phyloP scores from a whole-genome alignment of 2,797 vertebrate genomes.

The Mionectes olivaceus region DNA sequence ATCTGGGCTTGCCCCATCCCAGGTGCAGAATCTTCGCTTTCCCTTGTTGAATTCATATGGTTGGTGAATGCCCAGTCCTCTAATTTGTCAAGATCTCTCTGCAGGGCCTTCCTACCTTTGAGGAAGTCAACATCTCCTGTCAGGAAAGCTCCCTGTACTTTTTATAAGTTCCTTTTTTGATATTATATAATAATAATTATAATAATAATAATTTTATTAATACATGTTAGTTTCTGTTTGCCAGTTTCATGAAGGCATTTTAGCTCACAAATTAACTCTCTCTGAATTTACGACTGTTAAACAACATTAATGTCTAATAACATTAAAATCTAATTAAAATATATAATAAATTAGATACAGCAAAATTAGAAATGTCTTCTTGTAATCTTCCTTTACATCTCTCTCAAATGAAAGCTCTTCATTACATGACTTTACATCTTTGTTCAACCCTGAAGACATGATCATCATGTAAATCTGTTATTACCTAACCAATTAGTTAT shows the following conservation, averaged over 20 bases:
- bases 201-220: not conserved
- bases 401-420: not conserved
- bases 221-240: fast-evolving
- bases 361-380: not conserved
- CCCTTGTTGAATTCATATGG: not conserved
- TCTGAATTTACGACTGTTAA: not conserved
- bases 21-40: not conserved
- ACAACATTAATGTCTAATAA: not conserved
- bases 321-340: not conserved
- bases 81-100: not conserved
- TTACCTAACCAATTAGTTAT: not conserved
- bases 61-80: not conserved
- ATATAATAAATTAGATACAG: not conserved
- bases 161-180: not conserved
- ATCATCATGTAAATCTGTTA: not conserved
- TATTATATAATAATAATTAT: not conserved
- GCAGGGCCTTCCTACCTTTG: not conserved
- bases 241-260: not conserved
- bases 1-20: not conserved
- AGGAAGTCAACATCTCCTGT: not conserved
- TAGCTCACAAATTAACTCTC: not conserved
- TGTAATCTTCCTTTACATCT: not conserved
- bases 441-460: not conserved
- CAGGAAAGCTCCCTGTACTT: not conserved
- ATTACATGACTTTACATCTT: not conserved